These are phyloP conservation scores for Gastrophryne carolinensis DNA, from an alignment of 2,797 vertebrate genomes.

Conservation along the genomic window DNA sequence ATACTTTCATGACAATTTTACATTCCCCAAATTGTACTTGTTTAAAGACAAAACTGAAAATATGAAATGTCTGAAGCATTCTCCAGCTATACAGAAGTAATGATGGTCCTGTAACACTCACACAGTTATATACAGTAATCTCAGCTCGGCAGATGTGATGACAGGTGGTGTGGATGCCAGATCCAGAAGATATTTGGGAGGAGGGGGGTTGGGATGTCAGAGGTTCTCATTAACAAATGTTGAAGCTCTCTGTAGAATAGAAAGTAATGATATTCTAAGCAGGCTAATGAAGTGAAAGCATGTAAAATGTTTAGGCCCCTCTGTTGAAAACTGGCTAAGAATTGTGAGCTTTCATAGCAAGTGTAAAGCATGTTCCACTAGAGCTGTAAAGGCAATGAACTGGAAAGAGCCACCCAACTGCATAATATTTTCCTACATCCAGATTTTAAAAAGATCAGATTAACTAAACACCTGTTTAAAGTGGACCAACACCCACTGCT, in stretches of 20 bases:
- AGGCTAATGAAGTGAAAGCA: not conserved
- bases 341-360: too few relatives aligned
- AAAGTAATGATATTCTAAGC: not conserved
- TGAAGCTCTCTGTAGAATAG: not conserved
- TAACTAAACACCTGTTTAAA: too few relatives aligned
- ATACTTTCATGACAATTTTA: too few relatives aligned
- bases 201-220: not conserved
- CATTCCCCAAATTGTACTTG: too few relatives aligned
- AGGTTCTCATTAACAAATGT: not conserved
- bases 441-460: too few relatives aligned
- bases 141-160: not conserved
- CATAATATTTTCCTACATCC: not conserved
- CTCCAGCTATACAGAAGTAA: too few relatives aligned
- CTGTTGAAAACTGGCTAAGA: not conserved
- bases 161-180: constrained; percentile 7
- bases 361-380: not conserved
- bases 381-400: not conserved
- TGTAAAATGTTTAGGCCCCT: not conserved
- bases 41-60: too few relatives aligned
- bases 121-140: not conserved
- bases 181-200: not conserved
- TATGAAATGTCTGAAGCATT: too few relatives aligned
- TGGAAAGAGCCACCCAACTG: not conserved
- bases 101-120: not conserved
- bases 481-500: too few relatives aligned